Percentiles rank a stretch among this genome's conserved stretches.
These are phyloP conservation scores for Eueremaeus valkanovi DNA, from an alignment of 2,888 invertebrate genomes.

Conservation along the genomic window DNA sequence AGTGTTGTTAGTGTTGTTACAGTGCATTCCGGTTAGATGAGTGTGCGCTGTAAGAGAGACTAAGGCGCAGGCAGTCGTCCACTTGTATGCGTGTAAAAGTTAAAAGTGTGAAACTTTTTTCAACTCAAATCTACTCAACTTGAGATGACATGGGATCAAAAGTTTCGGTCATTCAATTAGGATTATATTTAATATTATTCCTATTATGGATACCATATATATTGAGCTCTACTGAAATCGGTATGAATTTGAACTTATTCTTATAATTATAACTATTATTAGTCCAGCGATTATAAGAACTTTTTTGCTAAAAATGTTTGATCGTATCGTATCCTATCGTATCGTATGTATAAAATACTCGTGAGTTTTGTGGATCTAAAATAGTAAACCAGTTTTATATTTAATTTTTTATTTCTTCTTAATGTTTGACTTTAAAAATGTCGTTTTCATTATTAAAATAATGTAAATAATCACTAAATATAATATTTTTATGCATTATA, in stretches of 20 bases:
- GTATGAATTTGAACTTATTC: background rate
- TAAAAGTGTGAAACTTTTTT: constrained; percentile 24
- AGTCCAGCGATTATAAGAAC: no score
- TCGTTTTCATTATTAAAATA: constrained; percentile 8
- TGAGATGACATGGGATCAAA: constrained; percentile 17
- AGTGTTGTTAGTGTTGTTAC: background rate
- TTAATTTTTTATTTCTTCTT: background rate
- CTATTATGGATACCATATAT: constrained; percentile 20
- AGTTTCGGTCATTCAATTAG: constrained; percentile 22
- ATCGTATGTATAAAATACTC: background rate
- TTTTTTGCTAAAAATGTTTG: background rate
- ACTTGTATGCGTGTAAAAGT: constrained; percentile 24
- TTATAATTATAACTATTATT: background rate
- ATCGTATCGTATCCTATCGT: background rate
- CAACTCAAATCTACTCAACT: background rate
- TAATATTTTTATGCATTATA: background rate
- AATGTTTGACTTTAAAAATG: background rate
- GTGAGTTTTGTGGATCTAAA: background rate
- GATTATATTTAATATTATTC: constrained; percentile 20
- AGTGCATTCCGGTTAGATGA: background rate
- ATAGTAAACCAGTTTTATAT: constrained; percentile 20
- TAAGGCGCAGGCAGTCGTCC: background rate
- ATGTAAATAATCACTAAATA: background rate
- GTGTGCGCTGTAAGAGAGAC: background rate
- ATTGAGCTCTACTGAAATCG: background rate